Percentiles rank a stretch among this genome's conserved stretches.
Conservation (phyloP, 2,888 invertebrate genomes). For the Monopis laevigella region DNA sequence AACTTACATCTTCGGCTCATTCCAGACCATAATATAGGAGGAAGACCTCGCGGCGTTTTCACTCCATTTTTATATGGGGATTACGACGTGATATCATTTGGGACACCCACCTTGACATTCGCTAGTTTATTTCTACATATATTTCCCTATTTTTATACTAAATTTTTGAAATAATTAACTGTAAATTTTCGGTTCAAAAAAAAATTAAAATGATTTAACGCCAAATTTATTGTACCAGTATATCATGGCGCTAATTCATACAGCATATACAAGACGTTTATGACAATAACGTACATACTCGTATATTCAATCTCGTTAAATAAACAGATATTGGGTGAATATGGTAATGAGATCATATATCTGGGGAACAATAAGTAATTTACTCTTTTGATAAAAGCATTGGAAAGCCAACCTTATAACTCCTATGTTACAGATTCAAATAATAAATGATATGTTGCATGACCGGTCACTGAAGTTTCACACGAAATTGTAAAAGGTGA, state of each 20-base stretch:
- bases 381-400: not conserved
- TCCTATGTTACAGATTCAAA: not conserved
- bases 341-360: not conserved
- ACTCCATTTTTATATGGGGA: constrained; percentile 3
- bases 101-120: constrained; percentile 5
- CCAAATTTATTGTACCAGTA: no score
- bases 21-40: constrained; percentile 6
- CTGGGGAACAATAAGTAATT: not conserved
- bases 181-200: no score
- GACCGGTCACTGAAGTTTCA: not conserved
- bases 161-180: no score
- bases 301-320: no score
- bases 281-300: not conserved
- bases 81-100: not conserved
- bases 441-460: no score
- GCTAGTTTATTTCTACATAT: no score
- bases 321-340: not conserved
- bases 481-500: constrained; percentile 9
- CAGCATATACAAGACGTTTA: no score
- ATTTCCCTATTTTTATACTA: no score
- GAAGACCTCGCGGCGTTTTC: constrained; percentile 2
- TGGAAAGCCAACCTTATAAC: not conserved
- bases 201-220: no score
- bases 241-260: no score
- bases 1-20: constrained; percentile 14